Base-by-base conservation (phyloP, 2,888 invertebrate genomes). In the Microplitis manilae region DNA sequence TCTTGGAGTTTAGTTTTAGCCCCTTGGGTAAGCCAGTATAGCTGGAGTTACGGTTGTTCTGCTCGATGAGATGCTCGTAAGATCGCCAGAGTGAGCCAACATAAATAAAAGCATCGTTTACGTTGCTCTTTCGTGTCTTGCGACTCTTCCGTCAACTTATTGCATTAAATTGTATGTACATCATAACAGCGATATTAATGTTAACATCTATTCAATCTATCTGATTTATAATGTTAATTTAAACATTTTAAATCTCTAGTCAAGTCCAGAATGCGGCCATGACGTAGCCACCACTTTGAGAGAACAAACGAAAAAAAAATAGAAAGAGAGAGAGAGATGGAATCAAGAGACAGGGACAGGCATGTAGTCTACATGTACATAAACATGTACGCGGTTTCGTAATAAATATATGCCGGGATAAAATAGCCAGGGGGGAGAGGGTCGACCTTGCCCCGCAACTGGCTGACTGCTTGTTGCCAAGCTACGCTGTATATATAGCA, bases 391-490 rank as follows among this genome's bases (percentile, higher is more conserved):
- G 80, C 81, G 84, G 84, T 87, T 86, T 87, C 86, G 86, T 87
- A 88, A 88, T 87, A 86, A 87, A 87, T 86, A 87, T 86, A 86
- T 85, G 83, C 82, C 81, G 85, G 88, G 85, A 87, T 87, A 87
- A 87, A 87, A 87, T 85, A 84, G 85, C 83, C 79, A 80, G 73
- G 78, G 83, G 82, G 83, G 85, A 83, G 86, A 85, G 86, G 85
- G 83, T 85, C 87, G 88, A 88, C 88, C 88, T 88, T 88, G 88
- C 86, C 88, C 87, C 86, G 87, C 85, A 87, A 87, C 85, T 85
- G 80, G 81, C 83, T 83, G 85, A 82, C 82, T 84, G 87, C 87
- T 87, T 88, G 88, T 88, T 88, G 87, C 88, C 87, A 88, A 87
- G 88, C 86, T 88, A 88, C 86, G 82, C 81, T 81, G 84, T 87